Conservation (phyloP, 1,140 invertebrate genomes). For the Drosophila paulistorum region DNA sequence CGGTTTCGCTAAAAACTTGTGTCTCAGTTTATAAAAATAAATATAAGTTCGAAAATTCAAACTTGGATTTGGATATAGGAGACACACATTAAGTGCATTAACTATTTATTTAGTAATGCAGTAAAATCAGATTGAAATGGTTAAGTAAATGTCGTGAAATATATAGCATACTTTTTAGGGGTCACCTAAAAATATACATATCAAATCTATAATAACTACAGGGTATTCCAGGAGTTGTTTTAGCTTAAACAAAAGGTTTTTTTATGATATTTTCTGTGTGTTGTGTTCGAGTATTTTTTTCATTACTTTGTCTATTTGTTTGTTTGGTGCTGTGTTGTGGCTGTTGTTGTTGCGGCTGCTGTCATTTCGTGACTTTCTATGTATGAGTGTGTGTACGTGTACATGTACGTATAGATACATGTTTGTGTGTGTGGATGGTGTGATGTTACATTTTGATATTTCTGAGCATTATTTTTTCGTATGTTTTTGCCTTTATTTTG, state of each 20-base stretch:
- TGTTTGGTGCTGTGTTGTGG: slow-evolving; percentile 42
- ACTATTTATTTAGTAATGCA: no score
- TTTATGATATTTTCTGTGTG: background rate
- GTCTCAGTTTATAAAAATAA: no score
- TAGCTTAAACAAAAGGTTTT: background rate
- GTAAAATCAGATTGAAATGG: no score
- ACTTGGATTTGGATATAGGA: no score
- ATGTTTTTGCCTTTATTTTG: slow-evolving; percentile 28
- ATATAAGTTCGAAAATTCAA: no score
- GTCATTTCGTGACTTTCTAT: slow-evolving; percentile 52
- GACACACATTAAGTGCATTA: no score
- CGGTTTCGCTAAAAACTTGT: no score
- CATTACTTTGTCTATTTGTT: slow-evolving; percentile 75
- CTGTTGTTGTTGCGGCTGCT: slow-evolving; percentile 56
- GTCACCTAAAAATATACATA: background rate
- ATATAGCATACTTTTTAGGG: slow-evolving; percentile 1
- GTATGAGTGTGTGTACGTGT: slow-evolving; percentile 16
- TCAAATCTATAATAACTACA: background rate
- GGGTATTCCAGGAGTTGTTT: slow-evolving; percentile 23
- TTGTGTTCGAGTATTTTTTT: slow-evolving; percentile 48
- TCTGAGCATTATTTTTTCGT: slow-evolving; percentile 41
- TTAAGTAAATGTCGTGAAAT: background rate
- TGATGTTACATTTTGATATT: slow-evolving; percentile 76
- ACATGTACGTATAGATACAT: slow-evolving; percentile 11
- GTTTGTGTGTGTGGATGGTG: slow-evolving; percentile 22